Conservation (phyloP, 2,113 vertebrate genomes). For the Pelvicachromis taeniatus region DNA sequence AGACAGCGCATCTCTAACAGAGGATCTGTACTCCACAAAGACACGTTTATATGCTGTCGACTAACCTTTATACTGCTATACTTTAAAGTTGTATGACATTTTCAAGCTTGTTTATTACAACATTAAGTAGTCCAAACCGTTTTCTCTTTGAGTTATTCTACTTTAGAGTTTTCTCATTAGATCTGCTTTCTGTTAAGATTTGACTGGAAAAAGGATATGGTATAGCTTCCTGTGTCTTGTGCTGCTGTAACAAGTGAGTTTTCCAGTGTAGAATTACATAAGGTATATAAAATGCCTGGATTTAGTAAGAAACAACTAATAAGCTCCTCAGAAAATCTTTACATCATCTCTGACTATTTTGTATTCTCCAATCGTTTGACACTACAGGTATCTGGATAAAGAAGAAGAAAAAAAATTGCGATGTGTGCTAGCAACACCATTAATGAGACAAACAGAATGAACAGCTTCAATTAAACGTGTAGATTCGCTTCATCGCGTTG, state of each 20-base stretch:
- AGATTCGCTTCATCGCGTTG: rapidly evolving
- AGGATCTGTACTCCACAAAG: background rate
- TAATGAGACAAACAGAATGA: background rate
- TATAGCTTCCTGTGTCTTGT: background rate
- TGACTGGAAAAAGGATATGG: background rate
- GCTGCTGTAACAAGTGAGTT: background rate
- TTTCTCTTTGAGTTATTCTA: background rate
- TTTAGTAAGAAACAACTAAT: background rate
- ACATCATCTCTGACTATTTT: background rate
- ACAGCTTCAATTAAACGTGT: background rate
- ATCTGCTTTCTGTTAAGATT: background rate
- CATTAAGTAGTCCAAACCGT: background rate
- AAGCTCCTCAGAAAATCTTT: background rate
- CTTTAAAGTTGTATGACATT: background rate
- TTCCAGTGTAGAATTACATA: background rate
- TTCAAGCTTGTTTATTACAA: background rate
- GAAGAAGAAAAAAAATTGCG: background rate
- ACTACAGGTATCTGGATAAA: background rate
- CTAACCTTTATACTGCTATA: background rate
- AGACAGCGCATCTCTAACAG: background rate
- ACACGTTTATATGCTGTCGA: background rate
- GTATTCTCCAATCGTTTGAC: background rate
- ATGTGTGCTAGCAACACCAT: background rate
- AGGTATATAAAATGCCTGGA: background rate
- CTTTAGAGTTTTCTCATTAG: background rate